These are phyloP conservation scores for Columbina picui DNA, from an alignment of 2,113 vertebrate species.

Conservation along the genomic window DNA sequence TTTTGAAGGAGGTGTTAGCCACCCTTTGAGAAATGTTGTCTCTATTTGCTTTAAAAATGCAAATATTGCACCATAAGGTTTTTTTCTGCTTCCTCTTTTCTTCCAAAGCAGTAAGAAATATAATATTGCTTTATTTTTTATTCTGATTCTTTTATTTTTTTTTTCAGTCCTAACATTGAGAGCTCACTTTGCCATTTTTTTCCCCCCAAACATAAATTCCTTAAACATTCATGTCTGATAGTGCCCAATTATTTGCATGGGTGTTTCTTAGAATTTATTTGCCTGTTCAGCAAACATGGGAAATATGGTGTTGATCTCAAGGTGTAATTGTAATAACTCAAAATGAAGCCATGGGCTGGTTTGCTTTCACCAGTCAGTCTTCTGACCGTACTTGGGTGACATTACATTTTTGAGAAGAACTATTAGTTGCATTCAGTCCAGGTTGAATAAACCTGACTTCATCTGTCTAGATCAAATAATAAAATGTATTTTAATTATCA, in stretches of 20 bases:
- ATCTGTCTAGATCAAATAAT: background rate
- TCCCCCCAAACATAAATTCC: background rate
- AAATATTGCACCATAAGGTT: background rate
- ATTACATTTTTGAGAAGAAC: background rate
- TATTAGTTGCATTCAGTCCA: background rate
- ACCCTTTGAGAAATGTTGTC: background rate
- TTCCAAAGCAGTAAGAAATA: background rate
- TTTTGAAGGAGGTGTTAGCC: background rate
- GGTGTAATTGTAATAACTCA: background rate
- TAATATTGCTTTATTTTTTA: background rate
- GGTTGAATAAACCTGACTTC: background rate
- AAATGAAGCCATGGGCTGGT: background rate
- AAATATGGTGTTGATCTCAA: background rate
- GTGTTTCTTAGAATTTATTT: background rate
- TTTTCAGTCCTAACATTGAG: background rate
- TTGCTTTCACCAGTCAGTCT: background rate
- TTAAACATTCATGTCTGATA: background rate
- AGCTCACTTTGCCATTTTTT: background rate
- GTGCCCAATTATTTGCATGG: background rate
- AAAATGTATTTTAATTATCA: background rate
- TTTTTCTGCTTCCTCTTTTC: background rate
- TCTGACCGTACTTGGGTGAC: background rate
- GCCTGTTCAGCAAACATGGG: background rate
- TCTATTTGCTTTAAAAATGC: background rate
- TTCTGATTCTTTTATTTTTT: background rate